These are phyloP conservation scores for Cryptotermes secundus DNA, from an alignment of 1,140 invertebrate genomes.

Conservation along the genomic window DNA sequence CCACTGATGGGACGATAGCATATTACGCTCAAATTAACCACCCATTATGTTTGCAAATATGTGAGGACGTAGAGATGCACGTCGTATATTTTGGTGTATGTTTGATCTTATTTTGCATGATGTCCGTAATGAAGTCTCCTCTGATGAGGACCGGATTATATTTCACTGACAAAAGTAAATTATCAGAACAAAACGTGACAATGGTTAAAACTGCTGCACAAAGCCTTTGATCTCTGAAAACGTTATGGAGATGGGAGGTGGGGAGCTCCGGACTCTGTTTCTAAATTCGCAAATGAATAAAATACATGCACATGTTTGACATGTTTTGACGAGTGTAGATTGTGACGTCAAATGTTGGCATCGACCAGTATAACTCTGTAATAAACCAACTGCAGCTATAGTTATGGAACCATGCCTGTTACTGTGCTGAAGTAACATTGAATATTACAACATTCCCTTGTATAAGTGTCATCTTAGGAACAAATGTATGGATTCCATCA, in stretches of 20 bases:
- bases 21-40: too few species aligned
- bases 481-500: too few species aligned
- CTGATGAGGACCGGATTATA: background rate
- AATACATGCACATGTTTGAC: background rate
- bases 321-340: background rate
- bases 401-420: background rate
- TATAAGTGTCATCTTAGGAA: too few species aligned
- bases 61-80: too few species aligned
- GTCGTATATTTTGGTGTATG: too few species aligned
- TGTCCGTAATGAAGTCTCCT: background rate
- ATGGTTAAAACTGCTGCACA: background rate
- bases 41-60: too few species aligned
- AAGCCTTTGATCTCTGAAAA: conserved; percentile 10
- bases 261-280: background rate
- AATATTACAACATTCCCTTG: too few species aligned
- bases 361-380: background rate
- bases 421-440: too few species aligned
- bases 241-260: background rate
- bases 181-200: background rate
- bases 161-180: background rate
- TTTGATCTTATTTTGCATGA: too few species aligned
- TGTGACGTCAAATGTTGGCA: background rate
- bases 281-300: background rate
- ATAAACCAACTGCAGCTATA: background rate
- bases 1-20: too few species aligned